These are phyloP conservation scores for Catharus minimus DNA, from an alignment of 2,113 vertebrate genomes.

Conservation along the genomic window DNA sequence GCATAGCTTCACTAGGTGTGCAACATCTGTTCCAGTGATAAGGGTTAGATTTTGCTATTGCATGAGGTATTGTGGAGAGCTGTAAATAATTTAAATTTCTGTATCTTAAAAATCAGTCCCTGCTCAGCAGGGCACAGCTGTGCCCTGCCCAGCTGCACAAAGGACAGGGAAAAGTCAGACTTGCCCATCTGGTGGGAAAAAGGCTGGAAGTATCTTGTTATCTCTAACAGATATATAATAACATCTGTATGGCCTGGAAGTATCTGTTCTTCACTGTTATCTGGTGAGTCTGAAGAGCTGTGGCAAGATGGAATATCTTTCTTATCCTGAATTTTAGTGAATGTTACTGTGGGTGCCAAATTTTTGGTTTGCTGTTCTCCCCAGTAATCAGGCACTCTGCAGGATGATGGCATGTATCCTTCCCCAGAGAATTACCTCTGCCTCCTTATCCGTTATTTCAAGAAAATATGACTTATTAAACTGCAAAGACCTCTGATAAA, in stretches of 20 bases:
- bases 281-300: fast-evolving
- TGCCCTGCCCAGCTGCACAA: neutral
- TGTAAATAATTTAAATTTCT: neutral
- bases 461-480: neutral
- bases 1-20: neutral
- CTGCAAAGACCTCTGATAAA: neutral
- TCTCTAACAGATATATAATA: no score
- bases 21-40: neutral
- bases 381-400: no score
- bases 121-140: neutral
- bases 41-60: neutral
- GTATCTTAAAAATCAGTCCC: neutral
- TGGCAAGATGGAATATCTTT: neutral
- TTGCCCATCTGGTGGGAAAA: neutral
- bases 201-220: no score
- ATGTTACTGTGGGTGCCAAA: neutral
- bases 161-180: neutral
- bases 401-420: neutral
- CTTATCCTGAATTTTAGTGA: neutral
- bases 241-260: no score
- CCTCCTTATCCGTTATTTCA: neutral
- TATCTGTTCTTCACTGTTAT: no score
- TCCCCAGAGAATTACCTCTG: neutral
- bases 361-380: neutral
- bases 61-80: neutral